phyloP scores from a whole-genome alignment of 1,140 invertebrate genomes.

The Oreohelix idahoensis region DNA sequence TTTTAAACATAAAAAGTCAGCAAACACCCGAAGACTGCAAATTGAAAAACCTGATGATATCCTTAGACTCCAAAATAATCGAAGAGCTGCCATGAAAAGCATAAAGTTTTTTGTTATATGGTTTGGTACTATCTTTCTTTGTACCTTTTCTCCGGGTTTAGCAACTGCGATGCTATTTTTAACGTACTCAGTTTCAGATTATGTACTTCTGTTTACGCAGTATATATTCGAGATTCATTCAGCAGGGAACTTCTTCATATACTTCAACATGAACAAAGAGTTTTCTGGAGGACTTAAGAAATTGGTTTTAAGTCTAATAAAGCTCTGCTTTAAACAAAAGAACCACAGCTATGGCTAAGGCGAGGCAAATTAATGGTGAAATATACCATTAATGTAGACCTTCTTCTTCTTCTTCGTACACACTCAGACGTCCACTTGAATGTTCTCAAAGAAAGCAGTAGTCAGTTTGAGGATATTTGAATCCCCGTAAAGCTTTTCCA shows the following conservation, averaged over 20 bases:
- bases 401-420: no score
- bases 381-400: no score
- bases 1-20: not conserved
- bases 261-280: not conserved
- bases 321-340: not conserved
- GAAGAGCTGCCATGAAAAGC: not conserved
- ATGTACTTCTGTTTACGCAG: not conserved
- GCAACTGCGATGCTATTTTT: not conserved
- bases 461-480: no score
- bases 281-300: not conserved
- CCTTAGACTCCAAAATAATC: not conserved
- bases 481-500: no score
- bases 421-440: no score
- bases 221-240: not conserved
- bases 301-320: not conserved
- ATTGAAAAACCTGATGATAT: not conserved
- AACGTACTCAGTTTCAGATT: not conserved
- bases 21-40: not conserved
- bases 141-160: not conserved
- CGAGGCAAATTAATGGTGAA: no score
- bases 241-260: not conserved
- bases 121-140: not conserved
- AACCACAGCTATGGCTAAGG: no score
- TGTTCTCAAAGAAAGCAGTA: no score
- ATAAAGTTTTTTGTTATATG: not conserved